phyloP scores from a whole-genome alignment of 2,113 vertebrate genomes.

The Gyps fulvus region DNA sequence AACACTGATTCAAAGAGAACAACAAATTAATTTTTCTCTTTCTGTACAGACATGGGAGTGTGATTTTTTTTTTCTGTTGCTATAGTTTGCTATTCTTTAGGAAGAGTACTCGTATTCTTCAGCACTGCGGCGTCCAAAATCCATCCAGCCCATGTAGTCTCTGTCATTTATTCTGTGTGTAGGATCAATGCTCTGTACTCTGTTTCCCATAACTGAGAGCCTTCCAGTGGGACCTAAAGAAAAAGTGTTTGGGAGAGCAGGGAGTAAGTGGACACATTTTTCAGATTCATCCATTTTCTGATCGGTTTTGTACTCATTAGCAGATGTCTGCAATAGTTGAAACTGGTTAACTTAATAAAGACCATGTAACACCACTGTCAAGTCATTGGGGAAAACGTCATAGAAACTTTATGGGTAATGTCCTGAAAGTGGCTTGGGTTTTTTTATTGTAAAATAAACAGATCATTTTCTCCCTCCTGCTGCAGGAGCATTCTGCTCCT shows the following conservation, averaged over 20 bases:
- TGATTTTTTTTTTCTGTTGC: neutral
- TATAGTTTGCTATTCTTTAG: constrained; percentile 55
- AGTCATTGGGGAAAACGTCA: neutral
- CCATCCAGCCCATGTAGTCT: constrained; percentile 98
- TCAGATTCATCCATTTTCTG: neutral
- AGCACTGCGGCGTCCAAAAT: constrained; percentile 93
- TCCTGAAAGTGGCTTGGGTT: neutral
- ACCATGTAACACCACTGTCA: neutral
- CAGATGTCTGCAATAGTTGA: neutral
- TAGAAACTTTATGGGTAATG: neutral
- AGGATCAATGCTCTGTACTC: constrained; percentile 73
- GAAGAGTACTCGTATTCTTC: constrained; percentile 94
- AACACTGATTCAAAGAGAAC: constrained; percentile 71
- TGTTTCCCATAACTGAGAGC: constrained; percentile 79
- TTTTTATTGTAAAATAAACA: neutral
- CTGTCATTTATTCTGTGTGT: constrained; percentile 92
- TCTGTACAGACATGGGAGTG: constrained; percentile 48
- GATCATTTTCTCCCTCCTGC: neutral
- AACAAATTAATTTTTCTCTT: constrained; percentile 54
- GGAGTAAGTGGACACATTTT: neutral
- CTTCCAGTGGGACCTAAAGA: constrained; percentile 81
- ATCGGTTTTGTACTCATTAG: neutral
- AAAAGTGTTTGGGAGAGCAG: neutral
- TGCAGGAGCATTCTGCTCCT: neutral
- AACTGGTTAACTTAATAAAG: neutral